Percentiles rank a stretch among this genome's conserved stretches.
Evolutionary conservation across 2,797 vertebrate species (phyloP).

Genomic region (Thripadectes ignobilis): DNA sequence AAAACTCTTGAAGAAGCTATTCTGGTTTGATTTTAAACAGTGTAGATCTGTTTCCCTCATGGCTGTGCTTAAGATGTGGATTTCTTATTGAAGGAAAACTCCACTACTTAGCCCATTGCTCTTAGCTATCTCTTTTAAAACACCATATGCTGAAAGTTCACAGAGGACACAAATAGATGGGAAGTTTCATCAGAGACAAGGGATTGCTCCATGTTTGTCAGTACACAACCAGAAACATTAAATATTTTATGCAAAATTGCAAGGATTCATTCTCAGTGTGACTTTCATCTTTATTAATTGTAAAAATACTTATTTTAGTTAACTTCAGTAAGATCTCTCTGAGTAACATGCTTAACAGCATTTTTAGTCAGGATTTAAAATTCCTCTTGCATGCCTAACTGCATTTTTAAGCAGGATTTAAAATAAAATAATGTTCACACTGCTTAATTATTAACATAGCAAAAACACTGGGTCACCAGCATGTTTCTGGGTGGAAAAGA

Average conservation of each 20-base stretch:
- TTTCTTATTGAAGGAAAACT: constrained; percentile 12
- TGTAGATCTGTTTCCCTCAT: neutral
- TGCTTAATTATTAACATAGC: neutral
- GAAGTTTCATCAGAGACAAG: neutral
- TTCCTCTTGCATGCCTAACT: neutral
- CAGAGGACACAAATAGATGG: neutral
- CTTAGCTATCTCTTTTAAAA: neutral
- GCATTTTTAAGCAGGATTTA: neutral
- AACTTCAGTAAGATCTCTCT: neutral
- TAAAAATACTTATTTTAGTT: neutral
- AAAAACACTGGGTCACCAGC: neutral
- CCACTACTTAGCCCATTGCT: neutral
- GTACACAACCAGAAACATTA: neutral
- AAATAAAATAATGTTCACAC: neutral
- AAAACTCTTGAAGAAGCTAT: neutral
- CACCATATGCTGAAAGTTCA: neutral
- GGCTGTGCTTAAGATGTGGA: neutral
- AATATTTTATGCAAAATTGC: neutral
- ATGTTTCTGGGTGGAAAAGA: neutral
- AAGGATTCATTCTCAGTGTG: neutral
- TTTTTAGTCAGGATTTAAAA: neutral
- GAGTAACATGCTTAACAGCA: neutral
- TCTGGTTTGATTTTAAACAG: neutral
- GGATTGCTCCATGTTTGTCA: neutral
- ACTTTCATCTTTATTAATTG: neutral